Base-by-base conservation (phyloP, 1,140 invertebrate species). In the Panagrolaimus sp. region DNA sequence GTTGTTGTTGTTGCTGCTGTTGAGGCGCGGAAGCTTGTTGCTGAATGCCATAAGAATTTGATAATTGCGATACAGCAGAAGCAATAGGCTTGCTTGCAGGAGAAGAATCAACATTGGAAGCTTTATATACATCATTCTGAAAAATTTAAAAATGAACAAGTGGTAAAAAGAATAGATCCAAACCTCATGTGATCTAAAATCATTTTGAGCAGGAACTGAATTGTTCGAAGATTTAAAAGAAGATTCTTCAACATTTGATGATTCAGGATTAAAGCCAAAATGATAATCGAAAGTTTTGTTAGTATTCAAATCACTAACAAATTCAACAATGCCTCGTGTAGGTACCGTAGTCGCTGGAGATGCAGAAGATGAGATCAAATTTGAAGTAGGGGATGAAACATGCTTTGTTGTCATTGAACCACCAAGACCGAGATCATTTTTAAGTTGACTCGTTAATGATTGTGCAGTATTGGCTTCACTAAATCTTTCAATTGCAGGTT, bases 301-400 rank as follows among this genome's bases (percentile, higher is more conserved):
- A 21, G 52, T 26, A 17, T 58, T 58, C 52, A 58, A 58, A 58
- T 58, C 52, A 28, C 52, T 58, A 21, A 58, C 52, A 58, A 58
- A 58, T 58, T 58, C 52, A n/a, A 58, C 52, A 28, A 28, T 58
- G 14, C 52, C 52, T 26, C 52, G 52, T 12, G 28, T 28, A 21
- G 52, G 52, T 12, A 28, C n/a, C 21, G 52, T 28, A 58, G 15
- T 58, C 17, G 52, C 21, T 28, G 52, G 28, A 21, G 52, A n/a
- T 12, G 52, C 21, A 21, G 52, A 21, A 58, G 52, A 12, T 58
- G 52, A 58, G 52, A 58, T 58, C 52, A 58, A 28, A 21, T 21
- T 21, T n/a, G 52, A 58, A 24, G 52, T 12, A 10, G 52, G 28
- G 12, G 52, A 21, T 58, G 52, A 21, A 28, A 28, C 8, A 58